A percentile compares a stretch with the other conserved stretches of the same genome.
phyloP scores from a whole-genome alignment of 2,113 vertebrate species.

The Oryzias javanicus region DNA sequence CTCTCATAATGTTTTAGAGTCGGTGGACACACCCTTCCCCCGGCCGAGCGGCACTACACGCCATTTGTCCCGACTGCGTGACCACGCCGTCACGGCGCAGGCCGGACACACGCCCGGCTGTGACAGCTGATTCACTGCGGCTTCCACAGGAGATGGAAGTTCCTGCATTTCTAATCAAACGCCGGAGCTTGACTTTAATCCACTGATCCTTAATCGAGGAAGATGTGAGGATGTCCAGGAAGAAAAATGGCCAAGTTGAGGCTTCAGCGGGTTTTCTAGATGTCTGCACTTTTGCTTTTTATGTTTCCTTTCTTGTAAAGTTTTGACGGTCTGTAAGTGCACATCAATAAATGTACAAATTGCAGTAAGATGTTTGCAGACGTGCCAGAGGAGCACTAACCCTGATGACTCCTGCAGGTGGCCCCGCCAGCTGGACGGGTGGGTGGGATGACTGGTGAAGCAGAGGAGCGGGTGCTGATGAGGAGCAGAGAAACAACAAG shows the following conservation, averaged over 20 bases:
- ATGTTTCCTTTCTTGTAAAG: neutral
- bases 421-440: slow-evolving; percentile 46
- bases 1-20: too few species aligned
- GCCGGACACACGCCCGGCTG: slow-evolving; percentile 34
- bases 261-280: neutral
- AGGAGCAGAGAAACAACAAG: slow-evolving; percentile 72
- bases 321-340: slow-evolving; percentile 24
- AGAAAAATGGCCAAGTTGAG: slow-evolving; percentile 26
- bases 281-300: slow-evolving; percentile 38
- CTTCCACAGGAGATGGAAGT: slow-evolving; percentile 63
- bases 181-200: slow-evolving; percentile 56
- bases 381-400: slow-evolving; percentile 74
- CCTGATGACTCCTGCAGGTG: slow-evolving; percentile 71
- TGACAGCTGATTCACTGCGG: slow-evolving; percentile 61
- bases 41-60: too few species aligned
- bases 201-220: slow-evolving; percentile 37
- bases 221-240: slow-evolving; percentile 42
- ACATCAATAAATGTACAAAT: slow-evolving; percentile 58
- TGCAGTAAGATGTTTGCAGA: slow-evolving; percentile 43
- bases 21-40: too few species aligned
- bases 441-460: slow-evolving; percentile 35
- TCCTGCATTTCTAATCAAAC: slow-evolving; percentile 61
- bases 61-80: slow-evolving; percentile 24
- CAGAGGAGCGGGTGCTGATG: slow-evolving; percentile 3
- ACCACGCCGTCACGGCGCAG: slow-evolving; percentile 1